phyloP scores from a whole-genome alignment of 2,113 vertebrate species.

The Himantopus leucocephalus region DNA sequence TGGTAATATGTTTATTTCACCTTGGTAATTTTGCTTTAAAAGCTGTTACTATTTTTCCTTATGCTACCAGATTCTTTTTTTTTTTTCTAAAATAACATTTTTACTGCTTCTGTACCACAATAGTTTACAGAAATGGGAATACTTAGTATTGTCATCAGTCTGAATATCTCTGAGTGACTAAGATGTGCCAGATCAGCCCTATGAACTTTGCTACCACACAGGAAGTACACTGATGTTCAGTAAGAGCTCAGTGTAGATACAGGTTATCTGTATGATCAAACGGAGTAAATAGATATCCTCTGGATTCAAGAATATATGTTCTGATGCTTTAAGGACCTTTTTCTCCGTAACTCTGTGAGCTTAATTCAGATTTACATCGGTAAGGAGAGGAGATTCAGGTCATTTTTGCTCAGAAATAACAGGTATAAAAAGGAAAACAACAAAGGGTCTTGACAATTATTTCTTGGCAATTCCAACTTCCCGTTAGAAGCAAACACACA shows the following conservation, averaged over 20 bases:
- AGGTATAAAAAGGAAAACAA: background rate
- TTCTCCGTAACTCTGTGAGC: background rate
- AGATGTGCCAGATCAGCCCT: background rate
- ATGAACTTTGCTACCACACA: background rate
- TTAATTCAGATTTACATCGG: background rate
- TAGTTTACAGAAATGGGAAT: background rate
- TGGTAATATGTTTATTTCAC: background rate
- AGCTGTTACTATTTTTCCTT: background rate
- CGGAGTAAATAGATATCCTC: background rate
- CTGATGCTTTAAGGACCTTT: background rate
- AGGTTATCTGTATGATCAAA: background rate
- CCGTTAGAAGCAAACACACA: background rate
- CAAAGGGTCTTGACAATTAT: background rate
- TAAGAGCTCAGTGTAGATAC: background rate
- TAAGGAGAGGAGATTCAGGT: background rate
- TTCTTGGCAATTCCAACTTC: slow-evolving; percentile 39
- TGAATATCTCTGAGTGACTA: background rate
- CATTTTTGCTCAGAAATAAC: background rate
- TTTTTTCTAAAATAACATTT: background rate
- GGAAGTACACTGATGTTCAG: background rate
- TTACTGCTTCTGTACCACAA: background rate
- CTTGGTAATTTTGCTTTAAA: background rate
- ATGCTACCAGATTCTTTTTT: background rate
- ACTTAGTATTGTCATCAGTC: background rate
- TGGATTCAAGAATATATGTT: background rate